Evolutionary conservation across 2,888 invertebrate species (phyloP).

Genomic region (Nephrotoma guestfalica): DNA sequence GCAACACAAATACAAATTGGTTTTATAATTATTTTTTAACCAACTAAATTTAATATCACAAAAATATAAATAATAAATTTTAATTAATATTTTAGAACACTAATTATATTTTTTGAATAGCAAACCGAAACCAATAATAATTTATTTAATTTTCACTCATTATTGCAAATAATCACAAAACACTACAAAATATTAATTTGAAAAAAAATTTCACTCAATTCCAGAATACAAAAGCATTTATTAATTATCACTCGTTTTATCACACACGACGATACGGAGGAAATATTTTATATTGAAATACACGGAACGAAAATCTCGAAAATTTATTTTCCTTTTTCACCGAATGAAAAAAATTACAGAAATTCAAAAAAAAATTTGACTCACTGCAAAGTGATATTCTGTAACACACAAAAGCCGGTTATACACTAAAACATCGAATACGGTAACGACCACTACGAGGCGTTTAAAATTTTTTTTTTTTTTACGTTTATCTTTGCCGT

Average conservation of each 20-base stretch:
- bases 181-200: neutral
- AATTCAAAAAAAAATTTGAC: neutral
- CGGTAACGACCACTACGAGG: conserved; percentile 15
- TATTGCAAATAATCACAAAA: neutral
- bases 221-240: neutral
- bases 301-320: neutral
- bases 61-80: neutral
- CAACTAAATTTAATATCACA: neutral
- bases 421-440: conserved; percentile 15
- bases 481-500: neutral
- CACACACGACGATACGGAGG: neutral
- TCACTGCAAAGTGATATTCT: neutral
- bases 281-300: neutral
- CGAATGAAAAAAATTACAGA: neutral
- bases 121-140: neutral
- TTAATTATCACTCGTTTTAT: neutral
- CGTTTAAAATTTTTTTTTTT: conserved; percentile 6
- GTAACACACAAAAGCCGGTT: conserved; percentile 14
- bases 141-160: neutral
- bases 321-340: neutral
- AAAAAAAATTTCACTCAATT: neutral
- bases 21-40: neutral
- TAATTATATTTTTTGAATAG: neutral
- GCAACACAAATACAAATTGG: neutral
- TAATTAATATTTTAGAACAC: neutral